Evolutionary conservation across 2,888 invertebrate species (phyloP).

Genomic region (Meloe dianella): DNA sequence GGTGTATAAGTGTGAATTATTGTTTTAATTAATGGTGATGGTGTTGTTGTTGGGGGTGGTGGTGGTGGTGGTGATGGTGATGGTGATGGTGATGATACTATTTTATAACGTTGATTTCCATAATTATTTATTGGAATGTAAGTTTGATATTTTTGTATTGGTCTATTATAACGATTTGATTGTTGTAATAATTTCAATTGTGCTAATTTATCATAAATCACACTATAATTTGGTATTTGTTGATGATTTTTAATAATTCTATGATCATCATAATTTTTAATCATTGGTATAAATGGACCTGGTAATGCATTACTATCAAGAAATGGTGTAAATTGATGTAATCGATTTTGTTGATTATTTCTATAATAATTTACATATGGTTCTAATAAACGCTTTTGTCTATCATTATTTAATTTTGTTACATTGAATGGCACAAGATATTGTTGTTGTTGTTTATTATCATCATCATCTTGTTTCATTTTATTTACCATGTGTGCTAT

Average conservation of each 20-base stretch:
- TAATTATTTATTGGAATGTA: slow-evolving; percentile 27
- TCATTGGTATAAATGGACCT: slow-evolving; percentile 63
- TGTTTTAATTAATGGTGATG: slow-evolving; percentile 42
- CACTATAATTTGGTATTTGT: slow-evolving; percentile 50
- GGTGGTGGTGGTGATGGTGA: slow-evolving; percentile 16
- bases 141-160: slow-evolving; percentile 28
- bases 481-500: slow-evolving; percentile 38
- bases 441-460: slow-evolving; percentile 22
- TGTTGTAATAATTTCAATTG: slow-evolving; percentile 53
- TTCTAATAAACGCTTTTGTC: slow-evolving; percentile 78
- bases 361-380: slow-evolving; percentile 83
- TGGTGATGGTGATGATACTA: slow-evolving; percentile 30
- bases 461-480: slow-evolving; percentile 42
- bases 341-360: slow-evolving; percentile 43
- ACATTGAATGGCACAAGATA: slow-evolving; percentile 20
- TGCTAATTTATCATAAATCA: slow-evolving; percentile 56
- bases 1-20: slow-evolving; percentile 55
- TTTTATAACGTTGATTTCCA: slow-evolving; percentile 23
- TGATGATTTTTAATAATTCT: neutral
- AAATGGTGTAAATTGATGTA: slow-evolving; percentile 61
- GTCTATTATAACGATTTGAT: slow-evolving; percentile 19
- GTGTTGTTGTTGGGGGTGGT: slow-evolving; percentile 23
- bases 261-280: slow-evolving; percentile 9
- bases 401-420: slow-evolving; percentile 58
- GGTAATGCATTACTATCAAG: slow-evolving; percentile 63